These are phyloP conservation scores for Bradypodion pumilum DNA, from an alignment of 2,797 vertebrate species.

Conservation along the genomic window DNA sequence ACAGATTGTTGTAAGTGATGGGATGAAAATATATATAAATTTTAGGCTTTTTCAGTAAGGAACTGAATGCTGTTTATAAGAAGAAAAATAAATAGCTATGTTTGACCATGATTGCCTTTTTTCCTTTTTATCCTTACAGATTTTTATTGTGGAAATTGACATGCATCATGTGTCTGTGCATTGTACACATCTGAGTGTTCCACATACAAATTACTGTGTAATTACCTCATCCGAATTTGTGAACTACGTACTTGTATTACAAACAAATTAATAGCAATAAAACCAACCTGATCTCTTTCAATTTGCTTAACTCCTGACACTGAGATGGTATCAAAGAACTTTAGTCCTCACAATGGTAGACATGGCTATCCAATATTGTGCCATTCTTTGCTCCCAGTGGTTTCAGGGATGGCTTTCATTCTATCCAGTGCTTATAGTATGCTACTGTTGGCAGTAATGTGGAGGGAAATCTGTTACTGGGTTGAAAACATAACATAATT, in stretches of 20 bases:
- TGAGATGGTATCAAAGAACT: neutral
- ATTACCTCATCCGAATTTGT: conserved; percentile 3
- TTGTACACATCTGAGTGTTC: neutral
- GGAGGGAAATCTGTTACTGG: neutral
- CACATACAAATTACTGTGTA: neutral
- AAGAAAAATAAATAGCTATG: conserved; percentile 89
- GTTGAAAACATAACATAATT: neutral
- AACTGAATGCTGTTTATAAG: conserved; percentile 86
- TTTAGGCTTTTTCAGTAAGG: conserved; percentile 76
- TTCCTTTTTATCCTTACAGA: conserved; percentile 10
- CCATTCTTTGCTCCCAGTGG: neutral
- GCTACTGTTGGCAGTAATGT: too few species aligned
- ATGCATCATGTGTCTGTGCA: neutral
- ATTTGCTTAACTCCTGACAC: neutral
- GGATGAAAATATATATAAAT: conserved; percentile 83
- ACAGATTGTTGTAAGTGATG: conserved; percentile 77
- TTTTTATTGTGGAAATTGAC: neutral
- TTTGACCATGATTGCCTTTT: conserved; percentile 74
- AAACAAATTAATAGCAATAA: conserved; percentile 34
- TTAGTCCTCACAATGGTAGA: neutral
- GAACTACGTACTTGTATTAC: conserved; percentile 26
- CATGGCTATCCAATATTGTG: neutral
- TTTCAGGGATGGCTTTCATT: neutral
- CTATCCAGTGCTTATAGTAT: neutral
- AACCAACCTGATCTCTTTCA: neutral